Percentiles rank a stretch among this genome's conserved stretches.
Conservation (phyloP, 2,888 invertebrate species). For the Tupiocoris notatus region DNA sequence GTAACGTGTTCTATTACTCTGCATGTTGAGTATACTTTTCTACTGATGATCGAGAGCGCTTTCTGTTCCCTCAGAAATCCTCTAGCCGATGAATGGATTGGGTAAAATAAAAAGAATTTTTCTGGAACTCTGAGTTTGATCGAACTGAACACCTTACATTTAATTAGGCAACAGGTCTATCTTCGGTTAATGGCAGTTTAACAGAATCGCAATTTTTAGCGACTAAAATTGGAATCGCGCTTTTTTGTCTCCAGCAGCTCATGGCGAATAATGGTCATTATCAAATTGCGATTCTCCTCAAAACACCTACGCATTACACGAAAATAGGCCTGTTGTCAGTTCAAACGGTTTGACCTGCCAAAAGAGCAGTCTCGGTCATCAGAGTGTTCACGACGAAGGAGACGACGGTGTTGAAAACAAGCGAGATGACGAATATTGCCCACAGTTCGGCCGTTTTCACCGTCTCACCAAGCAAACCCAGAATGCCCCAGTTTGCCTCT, state of each 20-base stretch:
- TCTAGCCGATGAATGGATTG: too few species aligned
- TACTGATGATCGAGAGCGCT: too few species aligned
- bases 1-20: too few species aligned
- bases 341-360: conserved; percentile 24
- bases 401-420: conserved; percentile 41
- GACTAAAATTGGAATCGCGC: too few species aligned
- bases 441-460: conserved; percentile 37
- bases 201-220: too few species aligned
- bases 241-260: too few species aligned
- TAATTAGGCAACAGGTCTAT: not conserved
- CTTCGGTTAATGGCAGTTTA: too few species aligned
- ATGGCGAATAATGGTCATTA: too few species aligned
- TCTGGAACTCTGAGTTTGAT: not conserved
- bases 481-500: not conserved
- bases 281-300: too few species aligned
- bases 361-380: conserved; percentile 41
- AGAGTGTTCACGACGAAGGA: conserved; percentile 36
- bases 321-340: not conserved
- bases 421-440: conserved; percentile 20
- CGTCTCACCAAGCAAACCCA: conserved; percentile 29
- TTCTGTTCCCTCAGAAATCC: too few species aligned
- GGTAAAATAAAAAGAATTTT: not conserved
- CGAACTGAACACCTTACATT: not conserved
- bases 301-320: too few species aligned
- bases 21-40: too few species aligned